A percentile compares a stretch with the other conserved stretches of the same genome.
Evolutionary conservation across 2,797 vertebrate genomes (phyloP).

Genomic region (Harpagifer antarcticus): DNA sequence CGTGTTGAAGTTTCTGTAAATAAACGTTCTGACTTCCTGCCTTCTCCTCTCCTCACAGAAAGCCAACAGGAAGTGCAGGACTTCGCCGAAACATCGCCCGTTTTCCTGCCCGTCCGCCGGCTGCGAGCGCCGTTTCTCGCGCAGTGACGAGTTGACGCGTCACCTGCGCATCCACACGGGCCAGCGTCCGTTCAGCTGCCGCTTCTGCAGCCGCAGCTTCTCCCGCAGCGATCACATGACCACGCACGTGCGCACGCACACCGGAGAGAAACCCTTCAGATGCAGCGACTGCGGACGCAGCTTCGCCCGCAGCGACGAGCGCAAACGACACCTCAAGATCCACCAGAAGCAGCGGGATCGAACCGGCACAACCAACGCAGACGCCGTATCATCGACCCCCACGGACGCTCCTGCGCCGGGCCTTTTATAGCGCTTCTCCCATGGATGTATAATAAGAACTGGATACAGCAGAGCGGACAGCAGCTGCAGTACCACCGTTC

Average conservation of each 20-base stretch:
- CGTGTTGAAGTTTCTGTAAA: too few relatives aligned
- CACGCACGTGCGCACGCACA: constrained; percentile 95
- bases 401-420: constrained; percentile 73
- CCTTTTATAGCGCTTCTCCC: constrained; percentile 74
- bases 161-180: constrained; percentile 97
- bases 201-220: constrained; percentile 93
- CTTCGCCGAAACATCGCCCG: constrained; percentile 92
- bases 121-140: constrained; percentile 94
- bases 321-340: constrained; percentile 96
- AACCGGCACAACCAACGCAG: constrained; percentile 81
- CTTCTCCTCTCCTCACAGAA: too few relatives aligned
- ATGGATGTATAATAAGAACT: too few relatives aligned
- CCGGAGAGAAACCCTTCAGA: constrained; percentile 95
- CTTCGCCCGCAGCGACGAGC: constrained; percentile 95
- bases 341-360: constrained; percentile 93
- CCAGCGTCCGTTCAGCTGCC: constrained; percentile 96
- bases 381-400: constrained; percentile 60
- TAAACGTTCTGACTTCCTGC: too few relatives aligned
- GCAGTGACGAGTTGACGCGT: constrained; percentile 94
- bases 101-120: constrained; percentile 93
- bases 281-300: constrained; percentile 93
- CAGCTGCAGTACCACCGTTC: too few relatives aligned
- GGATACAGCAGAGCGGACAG: background rate
- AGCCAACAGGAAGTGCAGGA: constrained; percentile 88
- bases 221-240: constrained; percentile 96